Base-by-base conservation (phyloP, 2,888 invertebrate genomes). In the Folsomia candida region DNA sequence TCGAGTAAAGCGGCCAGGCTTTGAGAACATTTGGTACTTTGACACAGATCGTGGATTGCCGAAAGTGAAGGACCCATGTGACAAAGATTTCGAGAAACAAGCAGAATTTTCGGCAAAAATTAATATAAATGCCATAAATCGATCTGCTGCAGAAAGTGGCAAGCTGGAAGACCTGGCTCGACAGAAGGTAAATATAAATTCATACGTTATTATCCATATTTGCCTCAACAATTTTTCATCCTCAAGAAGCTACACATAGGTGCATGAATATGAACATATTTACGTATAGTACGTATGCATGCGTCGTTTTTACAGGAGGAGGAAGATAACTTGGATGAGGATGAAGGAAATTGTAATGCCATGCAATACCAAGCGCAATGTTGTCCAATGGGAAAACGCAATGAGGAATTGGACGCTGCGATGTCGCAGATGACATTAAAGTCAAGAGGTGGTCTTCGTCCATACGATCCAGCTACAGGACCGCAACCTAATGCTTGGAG, bases 1-100 rank as follows among this genome's bases (percentile, higher is more conserved):
- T 57, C 69, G 69, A 1, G 66, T 71, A 4, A 68, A 70, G 25
- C 63, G 74, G 4, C 75, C 74, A 2, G 61, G 67, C 22, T 79
- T 67, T 54, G 64, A 68, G 27, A 79, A 78, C 64, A 70, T 73
- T 58, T 79, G 79, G 79, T 70, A 74, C 37, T 76, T 79, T 71
- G 78, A 78, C 29, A 76, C 77, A 0, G 76, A 76, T 18, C 63
- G 72, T 6, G 72, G 74, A 14, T 37, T 25, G 51, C 67, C 73
- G 3, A 66, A 64, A 6, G 54, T 61, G 61, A 24, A 28, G 9
- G 67, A 69, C 51, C 64, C 63, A 22, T 66, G 66, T 29, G 37
- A 62, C 14, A 60, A 64, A 51, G 64, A 75, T 22, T 69, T 74
- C 58, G 64, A 74, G 68, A 69, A 69, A 0, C 73, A 75, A 24